phyloP scores from a whole-genome alignment of 2,888 invertebrate genomes.

The Seira musarum region DNA sequence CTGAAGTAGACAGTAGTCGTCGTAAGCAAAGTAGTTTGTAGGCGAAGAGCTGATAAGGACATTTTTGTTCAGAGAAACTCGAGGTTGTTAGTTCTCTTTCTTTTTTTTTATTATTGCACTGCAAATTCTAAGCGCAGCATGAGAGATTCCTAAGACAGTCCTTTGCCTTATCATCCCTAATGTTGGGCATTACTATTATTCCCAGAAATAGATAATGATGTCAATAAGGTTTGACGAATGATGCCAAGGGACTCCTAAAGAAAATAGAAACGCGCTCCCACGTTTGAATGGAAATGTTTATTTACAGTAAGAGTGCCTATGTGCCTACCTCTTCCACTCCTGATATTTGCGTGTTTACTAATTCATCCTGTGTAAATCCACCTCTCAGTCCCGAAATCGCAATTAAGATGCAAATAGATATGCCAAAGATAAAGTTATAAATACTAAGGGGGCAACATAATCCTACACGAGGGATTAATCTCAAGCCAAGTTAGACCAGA shows the following conservation, averaged over 20 bases:
- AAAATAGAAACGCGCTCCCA: too few relatives aligned
- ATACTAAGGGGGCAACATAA: not conserved
- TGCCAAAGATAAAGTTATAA: not conserved
- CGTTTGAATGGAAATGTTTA: too few relatives aligned
- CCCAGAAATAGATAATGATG: too few relatives aligned
- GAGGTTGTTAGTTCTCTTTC: not conserved
- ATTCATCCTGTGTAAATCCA: constrained; percentile 39
- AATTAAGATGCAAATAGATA: constrained; percentile 3
- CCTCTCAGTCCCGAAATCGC: constrained; percentile 37
- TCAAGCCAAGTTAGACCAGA: not conserved
- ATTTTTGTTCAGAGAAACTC: not conserved
- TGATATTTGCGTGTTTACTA: constrained; percentile 1
- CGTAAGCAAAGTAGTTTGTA: not conserved
- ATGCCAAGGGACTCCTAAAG: too few relatives aligned
- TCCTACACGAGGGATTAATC: not conserved
- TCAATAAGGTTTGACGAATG: too few relatives aligned
- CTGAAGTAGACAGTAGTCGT: not conserved
- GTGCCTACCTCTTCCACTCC: too few relatives aligned
- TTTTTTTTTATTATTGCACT: not conserved
- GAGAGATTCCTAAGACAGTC: constrained; percentile 27
- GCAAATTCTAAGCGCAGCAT: constrained; percentile 14
- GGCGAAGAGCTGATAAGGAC: not conserved
- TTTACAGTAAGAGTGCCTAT: too few relatives aligned
- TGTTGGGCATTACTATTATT: constrained; percentile 41
- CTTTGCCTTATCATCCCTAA: constrained; percentile 39